These are phyloP conservation scores for Urophycis tenuis DNA, from an alignment of 2,797 vertebrate species.

Conservation along the genomic window DNA sequence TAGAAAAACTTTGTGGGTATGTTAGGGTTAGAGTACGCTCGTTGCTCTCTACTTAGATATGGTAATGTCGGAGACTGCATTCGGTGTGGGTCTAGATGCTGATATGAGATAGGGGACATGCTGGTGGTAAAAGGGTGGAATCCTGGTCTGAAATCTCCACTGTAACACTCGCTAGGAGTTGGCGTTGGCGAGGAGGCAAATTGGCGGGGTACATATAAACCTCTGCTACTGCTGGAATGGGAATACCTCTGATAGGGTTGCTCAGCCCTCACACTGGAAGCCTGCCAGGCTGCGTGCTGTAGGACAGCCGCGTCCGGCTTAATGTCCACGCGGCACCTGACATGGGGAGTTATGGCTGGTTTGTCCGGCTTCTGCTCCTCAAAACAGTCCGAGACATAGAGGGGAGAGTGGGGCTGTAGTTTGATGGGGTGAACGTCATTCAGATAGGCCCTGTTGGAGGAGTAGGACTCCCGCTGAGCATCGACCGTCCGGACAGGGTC, in stretches of 20 bases:
- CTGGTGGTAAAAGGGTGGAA: conserved; percentile 68
- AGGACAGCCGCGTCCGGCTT: conserved; percentile 87
- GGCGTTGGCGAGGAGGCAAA: conserved; percentile 77
- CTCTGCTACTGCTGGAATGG: conserved; percentile 69
- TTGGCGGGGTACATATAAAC: conserved; percentile 79
- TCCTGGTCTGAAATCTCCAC: conserved; percentile 76
- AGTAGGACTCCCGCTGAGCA: conserved; percentile 64
- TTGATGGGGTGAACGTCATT: conserved; percentile 97
- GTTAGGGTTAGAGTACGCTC: conserved; percentile 75
- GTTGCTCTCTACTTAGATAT: conserved; percentile 74
- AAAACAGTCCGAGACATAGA: conserved; percentile 83
- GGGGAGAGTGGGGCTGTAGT: conserved; percentile 85
- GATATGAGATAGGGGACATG: conserved; percentile 71
- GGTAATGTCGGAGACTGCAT: conserved; percentile 73
- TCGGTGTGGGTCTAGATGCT: conserved; percentile 65
- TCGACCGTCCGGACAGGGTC: conserved; percentile 67
- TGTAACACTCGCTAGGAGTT: conserved; percentile 87
- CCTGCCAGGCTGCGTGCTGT: conserved; percentile 76
- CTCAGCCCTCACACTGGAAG: conserved; percentile 60
- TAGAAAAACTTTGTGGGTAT: conserved; percentile 90
- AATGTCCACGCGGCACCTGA: conserved; percentile 90
- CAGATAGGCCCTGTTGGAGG: conserved; percentile 73
- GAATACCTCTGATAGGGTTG: conserved; percentile 72
- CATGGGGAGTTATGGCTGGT: conserved; percentile 77
- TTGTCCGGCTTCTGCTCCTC: conserved; percentile 64